Conservation (phyloP, 2,113 vertebrate genomes). For the Heptranchias perlo region DNA sequence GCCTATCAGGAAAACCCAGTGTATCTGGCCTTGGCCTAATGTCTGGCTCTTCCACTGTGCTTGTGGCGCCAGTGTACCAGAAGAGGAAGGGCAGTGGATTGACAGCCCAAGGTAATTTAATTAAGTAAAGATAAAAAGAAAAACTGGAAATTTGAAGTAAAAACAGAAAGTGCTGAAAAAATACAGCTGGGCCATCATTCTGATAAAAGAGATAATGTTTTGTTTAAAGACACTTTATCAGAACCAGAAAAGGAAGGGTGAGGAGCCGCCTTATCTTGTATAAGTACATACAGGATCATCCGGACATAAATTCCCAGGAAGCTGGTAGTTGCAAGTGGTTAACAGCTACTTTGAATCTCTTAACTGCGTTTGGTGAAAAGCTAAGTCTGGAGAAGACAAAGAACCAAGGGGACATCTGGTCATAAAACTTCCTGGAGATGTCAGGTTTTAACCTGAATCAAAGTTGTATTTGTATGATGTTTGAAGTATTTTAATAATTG, state of each 20-base stretch:
- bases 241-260: not conserved
- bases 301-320: not conserved
- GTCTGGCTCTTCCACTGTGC: not conserved
- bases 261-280: not conserved
- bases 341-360: not conserved
- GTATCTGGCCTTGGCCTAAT: not conserved
- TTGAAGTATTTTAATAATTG: not conserved
- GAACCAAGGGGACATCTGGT: not conserved
- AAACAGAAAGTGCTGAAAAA: not conserved
- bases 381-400: not conserved
- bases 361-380: not conserved
- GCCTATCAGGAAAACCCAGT: not conserved
- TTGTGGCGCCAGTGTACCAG: not conserved
- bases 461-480: not conserved
- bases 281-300: not conserved
- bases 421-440: not conserved
- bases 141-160: not conserved
- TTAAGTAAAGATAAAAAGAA: not conserved
- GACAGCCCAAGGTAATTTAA: not conserved
- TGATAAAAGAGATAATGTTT: not conserved
- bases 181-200: not conserved
- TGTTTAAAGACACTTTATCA: not conserved
- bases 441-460: not conserved
- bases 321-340: not conserved
- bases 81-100: not conserved